phyloP scores from a whole-genome alignment of 2,888 invertebrate genomes.

The Drosophila anomelani region DNA sequence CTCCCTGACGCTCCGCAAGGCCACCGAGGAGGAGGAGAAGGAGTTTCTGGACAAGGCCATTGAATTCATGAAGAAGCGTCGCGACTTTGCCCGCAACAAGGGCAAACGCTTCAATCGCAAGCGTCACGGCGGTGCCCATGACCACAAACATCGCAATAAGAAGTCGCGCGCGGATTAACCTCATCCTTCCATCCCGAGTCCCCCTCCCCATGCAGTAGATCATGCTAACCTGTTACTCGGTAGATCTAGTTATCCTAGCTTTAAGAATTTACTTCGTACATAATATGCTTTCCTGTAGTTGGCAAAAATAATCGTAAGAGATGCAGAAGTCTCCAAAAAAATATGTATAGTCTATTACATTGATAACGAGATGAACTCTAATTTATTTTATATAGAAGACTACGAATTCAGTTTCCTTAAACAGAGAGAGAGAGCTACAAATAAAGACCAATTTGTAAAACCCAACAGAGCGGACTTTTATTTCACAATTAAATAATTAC shows the following conservation, averaged over 20 bases:
- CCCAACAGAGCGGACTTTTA: neutral
- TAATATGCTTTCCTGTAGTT: slow-evolving; percentile 30
- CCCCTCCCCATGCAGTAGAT: slow-evolving; percentile 13
- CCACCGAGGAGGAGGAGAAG: slow-evolving; percentile 91
- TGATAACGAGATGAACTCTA: slow-evolving; percentile 55
- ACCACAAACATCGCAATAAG: slow-evolving; percentile 72
- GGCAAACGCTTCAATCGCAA: slow-evolving; percentile 79
- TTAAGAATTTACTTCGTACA: slow-evolving; percentile 47
- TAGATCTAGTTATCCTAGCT: slow-evolving; percentile 69
- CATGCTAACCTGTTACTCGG: slow-evolving; percentile 38
- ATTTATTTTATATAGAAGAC: slow-evolving; percentile 59
- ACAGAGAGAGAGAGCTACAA: slow-evolving; percentile 37
- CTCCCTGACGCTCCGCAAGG: slow-evolving; percentile 86
- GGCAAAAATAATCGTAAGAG: slow-evolving; percentile 8
- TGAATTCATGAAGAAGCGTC: slow-evolving; percentile 87
- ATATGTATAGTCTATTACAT: slow-evolving; percentile 57
- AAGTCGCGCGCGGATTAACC: slow-evolving; percentile 66
- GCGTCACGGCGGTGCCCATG: slow-evolving; percentile 73
- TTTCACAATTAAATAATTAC: neutral
- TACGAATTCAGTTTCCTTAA: slow-evolving; percentile 41
- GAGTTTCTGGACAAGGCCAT: slow-evolving; percentile 88
- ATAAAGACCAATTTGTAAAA: slow-evolving; percentile 58
- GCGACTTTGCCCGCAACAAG: slow-evolving; percentile 84
- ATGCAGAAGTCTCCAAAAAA: slow-evolving; percentile 27
- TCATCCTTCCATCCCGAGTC: slow-evolving; percentile 7